Evolutionary conservation across 2,797 vertebrate genomes (phyloP).

Genomic region (Vultur gryphus): DNA sequence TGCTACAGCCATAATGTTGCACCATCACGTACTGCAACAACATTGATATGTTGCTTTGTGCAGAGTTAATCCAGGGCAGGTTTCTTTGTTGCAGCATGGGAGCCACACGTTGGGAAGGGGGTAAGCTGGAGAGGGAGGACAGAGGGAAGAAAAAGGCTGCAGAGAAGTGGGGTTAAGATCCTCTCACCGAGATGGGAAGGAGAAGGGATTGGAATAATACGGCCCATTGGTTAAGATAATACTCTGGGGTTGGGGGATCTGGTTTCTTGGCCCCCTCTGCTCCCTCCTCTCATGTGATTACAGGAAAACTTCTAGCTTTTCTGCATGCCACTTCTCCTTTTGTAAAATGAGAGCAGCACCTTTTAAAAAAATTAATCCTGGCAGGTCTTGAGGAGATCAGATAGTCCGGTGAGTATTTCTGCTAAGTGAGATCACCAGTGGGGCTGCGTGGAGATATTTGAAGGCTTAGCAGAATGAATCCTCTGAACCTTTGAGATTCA

Average conservation of each 20-base stretch:
- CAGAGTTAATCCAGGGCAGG: not conserved
- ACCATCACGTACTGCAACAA: accelerated
- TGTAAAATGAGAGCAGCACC: not conserved
- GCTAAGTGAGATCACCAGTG: not conserved
- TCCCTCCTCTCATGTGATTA: not conserved
- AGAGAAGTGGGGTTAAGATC: not conserved
- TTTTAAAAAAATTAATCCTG: not conserved
- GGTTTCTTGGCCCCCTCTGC: not conserved
- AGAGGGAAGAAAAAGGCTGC: not conserved
- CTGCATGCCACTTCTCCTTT: not conserved
- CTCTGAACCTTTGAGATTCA: not conserved
- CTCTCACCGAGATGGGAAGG: not conserved
- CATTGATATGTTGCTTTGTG: not conserved
- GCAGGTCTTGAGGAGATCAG: not conserved
- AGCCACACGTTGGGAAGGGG: not conserved
- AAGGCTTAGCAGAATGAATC: conserved; percentile 21
- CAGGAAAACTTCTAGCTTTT: not conserved
- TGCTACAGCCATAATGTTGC: not conserved
- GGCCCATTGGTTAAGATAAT: not conserved
- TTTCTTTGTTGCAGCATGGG: not conserved
- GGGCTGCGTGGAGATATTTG: not conserved
- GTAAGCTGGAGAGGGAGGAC: not conserved
- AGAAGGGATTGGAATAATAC: not conserved
- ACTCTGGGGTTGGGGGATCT: not conserved
- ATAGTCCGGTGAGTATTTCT: not conserved